phyloP scores from a whole-genome alignment of 2,113 vertebrate genomes.

The Ptilorrhoa leucosticta region DNA sequence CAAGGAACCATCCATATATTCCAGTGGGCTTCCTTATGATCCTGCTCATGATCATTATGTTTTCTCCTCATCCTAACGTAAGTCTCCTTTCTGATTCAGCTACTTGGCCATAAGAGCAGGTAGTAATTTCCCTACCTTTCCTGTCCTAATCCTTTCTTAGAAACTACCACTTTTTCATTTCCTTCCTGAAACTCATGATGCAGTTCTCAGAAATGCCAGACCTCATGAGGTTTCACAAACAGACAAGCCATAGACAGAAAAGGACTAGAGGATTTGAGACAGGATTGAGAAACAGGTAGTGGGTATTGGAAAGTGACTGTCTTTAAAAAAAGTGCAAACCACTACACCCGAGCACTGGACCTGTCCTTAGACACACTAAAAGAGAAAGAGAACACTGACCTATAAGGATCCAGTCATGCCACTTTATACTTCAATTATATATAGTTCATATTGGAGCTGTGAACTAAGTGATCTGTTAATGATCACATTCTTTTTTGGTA shows the following conservation, averaged over 20 bases:
- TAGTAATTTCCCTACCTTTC: background rate
- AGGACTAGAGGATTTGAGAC: background rate
- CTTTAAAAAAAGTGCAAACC: background rate
- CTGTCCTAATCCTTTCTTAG: background rate
- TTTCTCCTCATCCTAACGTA: background rate
- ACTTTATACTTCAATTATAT: background rate
- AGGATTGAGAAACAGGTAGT: background rate
- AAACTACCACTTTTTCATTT: background rate
- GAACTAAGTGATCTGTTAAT: background rate
- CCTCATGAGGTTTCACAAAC: background rate
- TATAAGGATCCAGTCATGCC: background rate
- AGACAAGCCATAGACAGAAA: background rate
- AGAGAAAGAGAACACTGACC: background rate
- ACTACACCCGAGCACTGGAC: accelerated
- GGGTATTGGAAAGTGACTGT: background rate
- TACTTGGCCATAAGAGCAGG: background rate
- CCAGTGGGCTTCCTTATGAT: background rate
- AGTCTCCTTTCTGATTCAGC: background rate
- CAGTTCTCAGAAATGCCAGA: background rate
- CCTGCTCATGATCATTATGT: background rate
- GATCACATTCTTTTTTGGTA: background rate
- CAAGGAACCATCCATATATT: background rate
- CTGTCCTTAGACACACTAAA: background rate
- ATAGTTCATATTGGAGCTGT: background rate
- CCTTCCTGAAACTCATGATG: background rate